Evolutionary conservation across 2,797 vertebrate species (phyloP).

Genomic region (Halcyon leucocephala): DNA sequence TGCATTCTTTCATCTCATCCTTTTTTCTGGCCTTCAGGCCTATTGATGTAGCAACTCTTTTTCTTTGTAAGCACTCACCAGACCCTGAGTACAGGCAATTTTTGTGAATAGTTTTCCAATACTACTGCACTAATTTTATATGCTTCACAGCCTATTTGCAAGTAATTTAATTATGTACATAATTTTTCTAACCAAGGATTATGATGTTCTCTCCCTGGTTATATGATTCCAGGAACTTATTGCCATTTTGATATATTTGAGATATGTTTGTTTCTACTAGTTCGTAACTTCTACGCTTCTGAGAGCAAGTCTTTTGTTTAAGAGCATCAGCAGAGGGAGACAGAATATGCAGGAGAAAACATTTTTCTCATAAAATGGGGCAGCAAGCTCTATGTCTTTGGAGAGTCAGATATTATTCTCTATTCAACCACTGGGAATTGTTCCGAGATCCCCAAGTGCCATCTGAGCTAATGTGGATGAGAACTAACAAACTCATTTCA

Average conservation of each 20-base stretch:
- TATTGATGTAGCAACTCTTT: neutral
- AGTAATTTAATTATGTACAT: neutral
- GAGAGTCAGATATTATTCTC: neutral
- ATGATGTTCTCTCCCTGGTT: neutral
- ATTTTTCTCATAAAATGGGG: neutral
- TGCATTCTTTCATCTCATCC: neutral
- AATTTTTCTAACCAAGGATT: neutral
- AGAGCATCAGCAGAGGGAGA: neutral
- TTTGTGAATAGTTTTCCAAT: constrained; percentile 25
- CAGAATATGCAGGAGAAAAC: neutral
- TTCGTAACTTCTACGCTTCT: neutral
- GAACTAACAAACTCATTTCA: neutral
- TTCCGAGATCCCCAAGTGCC: neutral
- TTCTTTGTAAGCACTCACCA: constrained; percentile 25
- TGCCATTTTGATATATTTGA: neutral
- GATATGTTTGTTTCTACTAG: neutral
- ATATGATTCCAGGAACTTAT: neutral
- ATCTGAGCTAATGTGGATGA: neutral
- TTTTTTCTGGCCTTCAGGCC: neutral
- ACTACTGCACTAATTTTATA: neutral
- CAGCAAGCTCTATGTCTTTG: neutral
- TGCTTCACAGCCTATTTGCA: neutral
- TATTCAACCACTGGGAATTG: neutral
- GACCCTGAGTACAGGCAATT: neutral
- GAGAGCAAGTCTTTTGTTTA: neutral